Base-by-base conservation (phyloP, 2,797 vertebrate genomes). In the Danio kyathit region DNA sequence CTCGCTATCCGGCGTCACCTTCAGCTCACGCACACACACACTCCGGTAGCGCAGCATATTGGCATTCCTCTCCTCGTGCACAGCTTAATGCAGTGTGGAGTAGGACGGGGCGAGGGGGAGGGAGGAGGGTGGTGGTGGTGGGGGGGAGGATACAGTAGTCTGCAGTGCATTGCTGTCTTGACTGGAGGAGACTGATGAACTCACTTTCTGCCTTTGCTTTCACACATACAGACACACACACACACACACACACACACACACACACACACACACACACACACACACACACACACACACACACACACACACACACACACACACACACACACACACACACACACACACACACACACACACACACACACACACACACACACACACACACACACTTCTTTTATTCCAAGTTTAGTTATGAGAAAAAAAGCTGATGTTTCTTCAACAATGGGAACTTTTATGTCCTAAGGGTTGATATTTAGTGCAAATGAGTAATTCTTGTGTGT, bases 161-260 rank as follows among this genome's bases (percentile, higher is more conserved):
- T 79, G 76, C 76, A 60, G 66, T 70, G 69, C 76, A 72, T 48
- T 79, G 77, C 77, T 79, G 57, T 79, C 77, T 52, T 79, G 54
- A 59, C 43, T 78, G 54, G 65, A 49, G 78, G 38, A 78, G 54
- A 60, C 21, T 21, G 3, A 44, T 48, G 77, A 71, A 79, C 67
- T 79, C 56, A 71, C 59, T 57, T 65, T 57, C 51, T 67, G 75
- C 52, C 63, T 40, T 57, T 84, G 43, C 59, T 57, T 65, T 38
- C 14, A 43, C 61, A 80, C 81, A 74, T 63, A 78, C 79, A 67
- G 51, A 65, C 38, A 59, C 38, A 19, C 63, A 7, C 16, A 41
- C 41, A 65, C 64, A 29, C 13, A 19, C n/a, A n/a, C 43, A 5
- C 8, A n/a, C n/a, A n/a, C n/a, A n/a, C n/a, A 12, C 5, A 52